Evolutionary conservation across 53 echinoderm and acorn worm species (phyloP), one percentile per base, ranked within the genome.

Genomic region (Luidia sarsii): DNA sequence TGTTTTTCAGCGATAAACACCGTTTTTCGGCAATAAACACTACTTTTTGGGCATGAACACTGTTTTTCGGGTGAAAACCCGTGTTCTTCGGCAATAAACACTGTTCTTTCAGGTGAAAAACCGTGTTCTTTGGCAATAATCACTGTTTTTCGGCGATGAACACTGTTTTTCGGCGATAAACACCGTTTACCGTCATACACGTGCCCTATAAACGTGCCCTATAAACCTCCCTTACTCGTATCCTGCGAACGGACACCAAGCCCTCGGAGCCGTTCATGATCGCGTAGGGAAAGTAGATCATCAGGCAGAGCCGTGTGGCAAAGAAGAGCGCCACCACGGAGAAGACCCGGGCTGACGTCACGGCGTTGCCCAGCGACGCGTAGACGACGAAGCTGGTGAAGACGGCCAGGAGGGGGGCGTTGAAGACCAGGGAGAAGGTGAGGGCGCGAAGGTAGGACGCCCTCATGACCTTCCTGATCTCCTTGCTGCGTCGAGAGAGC

Each of bases 301-400:
- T 48, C 22, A 90, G 54, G 2, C 80, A 64, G 30, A 90, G 67
- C n/a, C 94, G 80, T 24, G 87, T 57, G 4, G 77, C 71, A 48
- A 86, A 83, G 71, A 86, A 91, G 62, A 91, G 63, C 2, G 90
- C 86, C 14, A 94, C 52, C 14, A 83, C 83, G 3, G 88, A 55
- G 49, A 86, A 94, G 39, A 94, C 91, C 35, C 72, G 83, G 19
- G 70, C 65, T 1, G 94, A 75, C 2, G 72, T 51, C 20, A 91
- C 73, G 1, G 79, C 59, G 33, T 94, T 89, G 23, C 94, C 94
- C 21, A 83, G 55, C 33, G 80, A 50, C 3, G 88, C 86, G 65
- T 89, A 94, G 14, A 88, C 77, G 3, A 88, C 79, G 64, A 94
- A 94, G 3, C 89, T 94, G 25, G 73, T 43, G 48, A 80, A 89